A percentile compares a stretch with the other conserved stretches of the same genome.
phyloP scores from a whole-genome alignment of 2,113 vertebrate genomes.

The Apodemus speciosus region DNA sequence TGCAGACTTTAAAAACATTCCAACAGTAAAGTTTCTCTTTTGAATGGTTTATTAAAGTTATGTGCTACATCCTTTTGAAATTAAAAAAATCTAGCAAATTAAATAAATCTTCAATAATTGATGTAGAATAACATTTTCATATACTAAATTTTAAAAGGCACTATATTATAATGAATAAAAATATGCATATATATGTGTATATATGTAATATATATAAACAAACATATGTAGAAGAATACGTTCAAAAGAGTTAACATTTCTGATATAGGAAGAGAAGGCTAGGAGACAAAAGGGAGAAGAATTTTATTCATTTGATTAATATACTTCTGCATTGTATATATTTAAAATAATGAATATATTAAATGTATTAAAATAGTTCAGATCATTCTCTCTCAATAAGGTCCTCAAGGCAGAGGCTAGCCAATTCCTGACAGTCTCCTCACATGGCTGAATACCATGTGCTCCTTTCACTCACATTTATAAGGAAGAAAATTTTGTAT shows the following conservation, averaged over 20 bases:
- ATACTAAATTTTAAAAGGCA: neutral
- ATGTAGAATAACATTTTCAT: neutral
- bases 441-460: neutral
- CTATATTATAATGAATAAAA: neutral
- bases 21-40: neutral
- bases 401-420: neutral
- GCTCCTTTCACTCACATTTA: neutral
- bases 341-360: slow-evolving; percentile 27
- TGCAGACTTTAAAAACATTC: slow-evolving; percentile 30
- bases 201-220: neutral
- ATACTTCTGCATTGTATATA: neutral
- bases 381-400: slow-evolving; percentile 17
- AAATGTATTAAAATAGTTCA: neutral
- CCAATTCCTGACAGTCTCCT: neutral
- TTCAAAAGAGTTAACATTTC: slow-evolving; percentile 13
- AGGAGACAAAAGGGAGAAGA: neutral
- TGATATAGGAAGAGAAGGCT: neutral
- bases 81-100: neutral
- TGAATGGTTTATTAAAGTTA: neutral
- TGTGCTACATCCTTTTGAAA: neutral
- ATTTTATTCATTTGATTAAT: neutral
- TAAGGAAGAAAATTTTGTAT: slow-evolving; percentile 4
- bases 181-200: neutral
- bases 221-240: neutral
- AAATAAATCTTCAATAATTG: neutral